A percentile compares a stretch with the other conserved stretches of the same genome.
phyloP scores from a whole-genome alignment of 2,113 vertebrate genomes.

The Herpetotheres cachinnans region DNA sequence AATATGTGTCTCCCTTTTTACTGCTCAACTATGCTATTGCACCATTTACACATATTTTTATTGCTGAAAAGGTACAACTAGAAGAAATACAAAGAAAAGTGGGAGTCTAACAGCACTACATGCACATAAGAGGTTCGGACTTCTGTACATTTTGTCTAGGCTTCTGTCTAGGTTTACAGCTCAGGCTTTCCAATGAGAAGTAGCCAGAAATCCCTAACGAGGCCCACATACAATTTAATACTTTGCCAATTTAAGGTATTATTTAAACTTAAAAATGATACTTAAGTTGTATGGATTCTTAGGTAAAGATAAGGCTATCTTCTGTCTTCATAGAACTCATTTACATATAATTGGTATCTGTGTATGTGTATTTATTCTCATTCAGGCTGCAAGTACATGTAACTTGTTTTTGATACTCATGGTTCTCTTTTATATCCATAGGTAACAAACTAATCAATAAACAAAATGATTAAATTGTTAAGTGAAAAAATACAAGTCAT shows the following conservation, averaged over 20 bases:
- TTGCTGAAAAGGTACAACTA: neutral
- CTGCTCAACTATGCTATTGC: neutral
- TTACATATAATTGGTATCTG: neutral
- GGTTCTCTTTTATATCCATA: neutral
- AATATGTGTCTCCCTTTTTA: neutral
- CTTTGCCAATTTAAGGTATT: neutral
- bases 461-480: neutral
- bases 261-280: neutral
- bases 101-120: rapidly evolving
- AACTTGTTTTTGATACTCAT: neutral
- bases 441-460: neutral
- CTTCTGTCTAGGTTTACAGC: neutral
- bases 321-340: neutral
- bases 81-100: neutral
- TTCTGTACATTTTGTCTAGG: neutral
- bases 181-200: neutral
- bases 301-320: neutral
- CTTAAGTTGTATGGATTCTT: neutral
- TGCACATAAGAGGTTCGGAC: rapidly evolving
- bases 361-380: neutral
- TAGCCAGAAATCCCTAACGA: neutral
- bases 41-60: neutral
- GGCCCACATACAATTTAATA: neutral
- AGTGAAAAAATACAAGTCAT: neutral
- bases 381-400: neutral